Percentiles rank a stretch among this genome's conserved stretches.
phyloP scores from a whole-genome alignment of 2,888 invertebrate species.

The Mesoligia furuncula region DNA sequence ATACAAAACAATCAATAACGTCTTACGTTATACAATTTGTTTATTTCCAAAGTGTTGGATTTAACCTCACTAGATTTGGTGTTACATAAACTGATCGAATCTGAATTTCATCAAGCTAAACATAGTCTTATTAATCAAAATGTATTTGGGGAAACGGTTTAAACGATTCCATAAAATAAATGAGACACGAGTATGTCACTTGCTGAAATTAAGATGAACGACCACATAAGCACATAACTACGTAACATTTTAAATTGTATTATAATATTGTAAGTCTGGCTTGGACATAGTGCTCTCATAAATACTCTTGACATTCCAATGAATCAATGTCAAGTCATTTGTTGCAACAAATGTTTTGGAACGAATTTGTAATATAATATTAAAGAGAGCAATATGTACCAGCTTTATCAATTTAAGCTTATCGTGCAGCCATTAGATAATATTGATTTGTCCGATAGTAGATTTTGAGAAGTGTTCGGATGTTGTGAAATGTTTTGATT shows the following conservation, averaged over 20 bases:
- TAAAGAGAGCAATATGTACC: conserved; percentile 66
- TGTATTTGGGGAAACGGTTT: neutral
- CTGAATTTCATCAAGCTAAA: conserved; percentile 60
- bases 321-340: conserved; percentile 42
- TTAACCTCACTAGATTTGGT: conserved; percentile 58
- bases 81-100: conserved; percentile 57
- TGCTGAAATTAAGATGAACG: conserved; percentile 55
- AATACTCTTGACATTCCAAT: conserved; percentile 32
- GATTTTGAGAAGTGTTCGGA: conserved; percentile 37
- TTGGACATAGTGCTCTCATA: conserved; percentile 62
- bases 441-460: conserved; percentile 52
- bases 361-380: conserved; percentile 46
- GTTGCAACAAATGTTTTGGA: conserved; percentile 36
- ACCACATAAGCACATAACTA: conserved; percentile 38
- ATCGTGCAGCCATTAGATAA: conserved; percentile 71
- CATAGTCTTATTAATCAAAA: conserved; percentile 4
- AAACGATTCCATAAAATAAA: conserved; percentile 1
- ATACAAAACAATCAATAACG: conserved; percentile 40
- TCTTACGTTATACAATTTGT: conserved; percentile 50
- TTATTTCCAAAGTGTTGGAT: conserved; percentile 31
- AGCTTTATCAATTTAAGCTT: conserved; percentile 66
- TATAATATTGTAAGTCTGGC: conserved; percentile 42
- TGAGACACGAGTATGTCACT: conserved; percentile 13
- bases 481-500: conserved; percentile 47
- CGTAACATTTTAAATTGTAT: conserved; percentile 22